Evolutionary conservation across 1,140 invertebrate genomes (phyloP).

Genomic region (Mactra quadrangularis): DNA sequence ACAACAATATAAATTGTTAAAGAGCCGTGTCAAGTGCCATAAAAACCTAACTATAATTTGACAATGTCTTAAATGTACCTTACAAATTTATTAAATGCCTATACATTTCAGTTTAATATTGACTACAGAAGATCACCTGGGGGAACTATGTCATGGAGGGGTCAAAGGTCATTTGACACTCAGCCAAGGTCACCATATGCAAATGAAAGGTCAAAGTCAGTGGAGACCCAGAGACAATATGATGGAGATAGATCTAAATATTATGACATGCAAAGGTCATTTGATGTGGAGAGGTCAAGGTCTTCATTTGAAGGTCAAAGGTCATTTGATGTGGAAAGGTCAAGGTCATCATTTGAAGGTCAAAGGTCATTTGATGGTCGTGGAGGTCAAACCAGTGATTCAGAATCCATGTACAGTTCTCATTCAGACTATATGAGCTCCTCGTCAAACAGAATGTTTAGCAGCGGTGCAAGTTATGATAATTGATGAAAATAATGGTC

Average conservation of each 20-base stretch:
- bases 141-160: constrained; percentile 69
- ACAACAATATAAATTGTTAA: too few relatives aligned
- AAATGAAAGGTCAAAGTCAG: constrained; percentile 45
- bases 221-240: constrained; percentile 18
- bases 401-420: constrained; percentile 73
- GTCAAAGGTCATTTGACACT: constrained; percentile 67
- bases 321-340: constrained; percentile 28
- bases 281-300: constrained; percentile 29
- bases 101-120: constrained; percentile 82
- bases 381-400: constrained; percentile 67
- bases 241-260: constrained; percentile 34
- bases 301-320: constrained; percentile 42
- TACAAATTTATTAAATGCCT: too few relatives aligned
- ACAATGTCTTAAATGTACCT: too few relatives aligned
- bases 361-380: constrained; percentile 41
- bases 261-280: constrained; percentile 31
- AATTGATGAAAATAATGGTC: not conserved
- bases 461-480: constrained; percentile 57
- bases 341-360: constrained; percentile 40
- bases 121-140: constrained; percentile 79
- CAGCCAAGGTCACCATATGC: constrained; percentile 66
- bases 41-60: too few relatives aligned
- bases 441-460: constrained; percentile 65
- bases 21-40: too few relatives aligned
- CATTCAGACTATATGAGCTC: constrained; percentile 68